A percentile compares a stretch with the other conserved stretches of the same genome.
These are phyloP conservation scores for Ips nitidus DNA, from an alignment of 1,140 invertebrate species.

Conservation along the genomic window DNA sequence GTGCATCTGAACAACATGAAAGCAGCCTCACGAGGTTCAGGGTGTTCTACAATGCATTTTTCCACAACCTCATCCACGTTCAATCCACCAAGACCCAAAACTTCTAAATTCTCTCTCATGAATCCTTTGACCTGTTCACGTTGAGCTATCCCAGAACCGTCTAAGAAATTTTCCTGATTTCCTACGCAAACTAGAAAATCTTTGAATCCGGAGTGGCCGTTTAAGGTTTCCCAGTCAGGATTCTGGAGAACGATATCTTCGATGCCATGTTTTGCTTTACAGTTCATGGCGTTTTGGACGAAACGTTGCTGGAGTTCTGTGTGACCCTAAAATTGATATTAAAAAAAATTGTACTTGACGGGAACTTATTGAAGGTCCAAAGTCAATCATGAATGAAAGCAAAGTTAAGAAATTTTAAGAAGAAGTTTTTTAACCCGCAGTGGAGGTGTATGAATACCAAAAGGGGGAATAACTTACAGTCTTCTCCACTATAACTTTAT, in stretches of 20 bases:
- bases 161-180: not conserved
- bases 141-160: not conserved
- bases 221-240: not conserved
- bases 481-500: too few species aligned
- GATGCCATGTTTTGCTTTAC: not conserved
- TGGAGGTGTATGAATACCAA: too few species aligned
- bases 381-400: too few species aligned
- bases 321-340: not conserved
- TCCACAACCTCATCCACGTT: not conserved
- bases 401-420: too few species aligned
- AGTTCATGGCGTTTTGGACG: not conserved
- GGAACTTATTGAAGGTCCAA: too few species aligned
- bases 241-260: not conserved
- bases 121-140: not conserved
- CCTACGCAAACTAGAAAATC: not conserved
- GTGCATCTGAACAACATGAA: not conserved
- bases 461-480: too few species aligned
- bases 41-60: not conserved
- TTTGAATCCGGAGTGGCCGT: not conserved
- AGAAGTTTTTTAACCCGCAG: too few species aligned
- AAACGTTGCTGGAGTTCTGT: not conserved
- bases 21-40: not conserved
- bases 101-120: not conserved
- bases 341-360: too few species aligned
- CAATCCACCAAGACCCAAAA: not conserved